Evolutionary conservation across 2,113 vertebrate species (phyloP), one percentile per base, ranked within the genome.

Genomic region (Lampris incognitus): DNA sequence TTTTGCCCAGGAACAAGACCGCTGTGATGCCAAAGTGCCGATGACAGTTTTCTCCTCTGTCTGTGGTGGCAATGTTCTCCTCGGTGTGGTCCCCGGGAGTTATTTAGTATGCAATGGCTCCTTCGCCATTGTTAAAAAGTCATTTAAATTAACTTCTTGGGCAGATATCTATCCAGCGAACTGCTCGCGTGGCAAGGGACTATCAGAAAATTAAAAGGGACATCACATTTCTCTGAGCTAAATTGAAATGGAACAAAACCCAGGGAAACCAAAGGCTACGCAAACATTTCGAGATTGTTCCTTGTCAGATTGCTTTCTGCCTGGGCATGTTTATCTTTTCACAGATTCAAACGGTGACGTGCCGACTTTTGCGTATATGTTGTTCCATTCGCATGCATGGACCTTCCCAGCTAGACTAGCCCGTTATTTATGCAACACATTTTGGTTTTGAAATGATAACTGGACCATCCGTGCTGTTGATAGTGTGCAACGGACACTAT

Each of bases 131-230:
- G 82, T 90, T 76, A 83, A 90, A 86, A 88, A 90, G 85, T 87
- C 84, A 91, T 91, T 91, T 90, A 88, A 90, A 91, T 91, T 85
- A 92, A 89, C 90, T 90, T 89, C 78, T 83, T 56, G 67, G 74
- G 69, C 69, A 85, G 85, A 91, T 90, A 91, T 89, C 79, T 87
- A 89, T 87, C 85, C 79, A 42, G 84, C 66, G 75, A 85, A 90
- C 79, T 85, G 86, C 80, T 69, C 76, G 24, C 83, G 82, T 87
- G 74, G 77, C 83, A 78, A 84, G 62, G 79, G 81, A 83, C 88
- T 91, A 89, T 90, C 88, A 89, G 88, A 89, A 91, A 89, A 91
- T 91, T 83, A 88, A 88, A 89, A 85, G 65, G 80, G 77, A 81
- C 80, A 67, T 74, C 72, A 76, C 72, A 51, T 72, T 86, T 55